Evolutionary conservation across 2,888 invertebrate genomes (phyloP).

Genomic region (Cryptocephalus moraei): DNA sequence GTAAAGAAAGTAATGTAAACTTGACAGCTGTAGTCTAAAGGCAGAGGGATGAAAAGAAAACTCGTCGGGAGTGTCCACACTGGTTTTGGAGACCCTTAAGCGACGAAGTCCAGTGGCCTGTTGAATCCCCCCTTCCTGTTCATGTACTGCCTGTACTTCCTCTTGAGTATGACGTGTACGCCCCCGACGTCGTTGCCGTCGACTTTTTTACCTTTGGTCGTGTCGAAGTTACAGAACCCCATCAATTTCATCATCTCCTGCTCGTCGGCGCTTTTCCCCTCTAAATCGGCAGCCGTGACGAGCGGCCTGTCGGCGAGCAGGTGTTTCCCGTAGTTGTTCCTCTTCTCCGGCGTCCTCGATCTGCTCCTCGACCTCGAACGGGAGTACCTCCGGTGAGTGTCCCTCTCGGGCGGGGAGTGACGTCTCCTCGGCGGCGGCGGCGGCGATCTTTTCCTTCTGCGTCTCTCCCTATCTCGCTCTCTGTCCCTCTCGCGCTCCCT

Average conservation of each 20-base stretch:
- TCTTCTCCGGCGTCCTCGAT: constrained; percentile 29
- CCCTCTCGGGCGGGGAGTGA: constrained; percentile 38
- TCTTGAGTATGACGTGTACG: constrained; percentile 89
- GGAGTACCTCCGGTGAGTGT: constrained; percentile 32
- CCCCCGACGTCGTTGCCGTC: constrained; percentile 89
- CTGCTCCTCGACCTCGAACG: constrained; percentile 31
- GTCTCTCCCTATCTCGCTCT: constrained; percentile 36
- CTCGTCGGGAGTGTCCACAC: no score
- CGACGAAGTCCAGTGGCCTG: constrained; percentile 93
- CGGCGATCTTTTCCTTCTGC: constrained; percentile 36
- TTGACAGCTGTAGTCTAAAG: no score
- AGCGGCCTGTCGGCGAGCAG: constrained; percentile 48
- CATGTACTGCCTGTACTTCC: constrained; percentile 99
- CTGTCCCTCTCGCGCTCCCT: constrained; percentile 42
- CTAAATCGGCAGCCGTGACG: constrained; percentile 73
- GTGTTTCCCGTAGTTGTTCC: constrained; percentile 22
- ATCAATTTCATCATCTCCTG: constrained; percentile 92
- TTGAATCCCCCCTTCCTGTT: constrained; percentile 99
- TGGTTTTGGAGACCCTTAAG: constrained; percentile 37
- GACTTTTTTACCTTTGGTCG: constrained; percentile 94
- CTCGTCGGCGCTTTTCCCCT: constrained; percentile 84
- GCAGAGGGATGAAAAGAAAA: no score
- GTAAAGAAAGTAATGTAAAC: no score
- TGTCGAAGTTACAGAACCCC: constrained; percentile 95
- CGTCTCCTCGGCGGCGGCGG: constrained; percentile 33